phyloP scores from a whole-genome alignment of 2,113 vertebrate species.

The Chunga burmeisteri region DNA sequence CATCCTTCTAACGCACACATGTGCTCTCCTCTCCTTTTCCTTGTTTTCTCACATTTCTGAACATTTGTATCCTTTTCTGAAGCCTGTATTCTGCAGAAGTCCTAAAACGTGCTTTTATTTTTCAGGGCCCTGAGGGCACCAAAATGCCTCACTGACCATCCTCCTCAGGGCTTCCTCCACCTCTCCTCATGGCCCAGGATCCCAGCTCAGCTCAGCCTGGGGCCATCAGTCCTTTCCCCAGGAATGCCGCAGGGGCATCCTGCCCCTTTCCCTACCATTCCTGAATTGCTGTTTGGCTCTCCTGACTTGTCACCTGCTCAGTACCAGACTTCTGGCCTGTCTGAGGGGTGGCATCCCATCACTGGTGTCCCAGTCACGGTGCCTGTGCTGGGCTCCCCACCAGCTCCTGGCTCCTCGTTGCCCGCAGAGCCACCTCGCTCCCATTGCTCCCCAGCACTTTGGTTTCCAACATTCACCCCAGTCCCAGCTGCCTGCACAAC shows the following conservation, averaged over 20 bases:
- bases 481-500: not conserved
- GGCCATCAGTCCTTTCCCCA: not conserved
- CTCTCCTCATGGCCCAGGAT: not conserved
- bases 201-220: not conserved
- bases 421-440: not conserved
- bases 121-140: not conserved
- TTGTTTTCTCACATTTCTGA: not conserved
- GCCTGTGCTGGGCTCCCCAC: rapidly evolving
- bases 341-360: rapidly evolving
- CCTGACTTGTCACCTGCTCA: rapidly evolving
- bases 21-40: not conserved
- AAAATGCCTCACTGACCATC: not conserved
- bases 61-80: not conserved
- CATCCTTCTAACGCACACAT: rapidly evolving
- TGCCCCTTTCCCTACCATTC: not conserved
- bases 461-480: not conserved
- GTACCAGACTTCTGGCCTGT: not conserved
- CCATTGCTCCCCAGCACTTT: not conserved
- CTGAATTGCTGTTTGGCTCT: not conserved
- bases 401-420: not conserved
- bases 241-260: rapidly evolving
- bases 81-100: not conserved
- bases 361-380: not conserved
- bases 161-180: not conserved
- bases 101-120: not conserved